A percentile compares a stretch with the other conserved stretches of the same genome.
phyloP scores from a whole-genome alignment of 2,797 vertebrate species.

The Eulemur rubriventer region DNA sequence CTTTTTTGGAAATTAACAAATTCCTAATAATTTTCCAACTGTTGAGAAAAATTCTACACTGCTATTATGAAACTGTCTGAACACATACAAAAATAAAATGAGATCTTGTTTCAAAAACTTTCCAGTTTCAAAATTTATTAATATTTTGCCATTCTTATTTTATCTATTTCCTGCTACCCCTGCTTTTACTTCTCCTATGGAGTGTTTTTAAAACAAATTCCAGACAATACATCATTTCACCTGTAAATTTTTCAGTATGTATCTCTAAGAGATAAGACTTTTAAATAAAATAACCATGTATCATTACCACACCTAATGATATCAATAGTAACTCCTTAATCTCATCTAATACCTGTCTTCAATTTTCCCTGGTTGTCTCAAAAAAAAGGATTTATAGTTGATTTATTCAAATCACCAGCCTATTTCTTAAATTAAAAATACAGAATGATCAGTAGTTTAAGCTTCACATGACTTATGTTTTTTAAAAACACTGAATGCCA shows the following conservation, averaged over 20 bases:
- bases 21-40: slow-evolving; percentile 30
- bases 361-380: slow-evolving; percentile 10
- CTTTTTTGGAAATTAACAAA: slow-evolving; percentile 31
- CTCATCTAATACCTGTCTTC: not conserved
- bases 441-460: not conserved
- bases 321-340: slow-evolving; percentile 29
- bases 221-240: not conserved
- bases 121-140: not conserved
- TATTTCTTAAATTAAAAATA: slow-evolving; percentile 38
- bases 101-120: not conserved
- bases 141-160: not conserved
- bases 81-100: not conserved
- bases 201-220: not conserved
- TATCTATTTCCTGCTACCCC: not conserved
- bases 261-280: not conserved
- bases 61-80: slow-evolving; percentile 13
- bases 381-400: not conserved
- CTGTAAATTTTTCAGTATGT: not conserved
- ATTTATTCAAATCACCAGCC: not conserved
- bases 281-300: not conserved
- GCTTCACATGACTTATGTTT: not conserved
- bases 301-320: not conserved
- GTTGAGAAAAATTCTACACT: not conserved
- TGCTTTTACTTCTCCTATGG: not conserved
- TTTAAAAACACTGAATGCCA: not conserved